phyloP scores from a whole-genome alignment of 2,113 vertebrate genomes.

The Neodon shergylaensis region DNA sequence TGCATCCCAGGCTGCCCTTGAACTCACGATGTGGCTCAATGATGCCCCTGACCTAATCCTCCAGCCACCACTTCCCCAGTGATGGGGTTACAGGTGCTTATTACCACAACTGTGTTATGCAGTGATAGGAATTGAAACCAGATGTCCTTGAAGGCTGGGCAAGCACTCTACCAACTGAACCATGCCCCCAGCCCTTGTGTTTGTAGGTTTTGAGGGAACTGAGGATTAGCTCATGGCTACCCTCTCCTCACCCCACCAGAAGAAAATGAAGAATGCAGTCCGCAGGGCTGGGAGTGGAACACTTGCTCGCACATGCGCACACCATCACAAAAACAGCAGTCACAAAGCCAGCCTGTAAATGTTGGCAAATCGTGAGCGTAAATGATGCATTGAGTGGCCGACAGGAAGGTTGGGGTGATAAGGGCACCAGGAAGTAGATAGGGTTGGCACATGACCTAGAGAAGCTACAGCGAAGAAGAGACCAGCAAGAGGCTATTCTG shows the following conservation, averaged over 20 bases:
- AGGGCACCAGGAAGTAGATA: not conserved
- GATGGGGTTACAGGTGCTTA: not conserved
- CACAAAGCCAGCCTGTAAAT: not conserved
- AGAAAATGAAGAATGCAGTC: not conserved
- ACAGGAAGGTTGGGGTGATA: not conserved
- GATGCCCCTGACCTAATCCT: not conserved
- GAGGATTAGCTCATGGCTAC: not conserved
- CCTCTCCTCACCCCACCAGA: not conserved
- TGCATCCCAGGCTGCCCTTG: not conserved
- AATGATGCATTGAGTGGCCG: not conserved
- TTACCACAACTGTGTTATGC: not conserved
- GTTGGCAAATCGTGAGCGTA: not conserved
- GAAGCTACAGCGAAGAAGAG: slow-evolving; percentile 21
- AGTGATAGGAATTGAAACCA: not conserved
- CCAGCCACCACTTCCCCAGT: not conserved
- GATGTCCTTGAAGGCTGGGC: not conserved
- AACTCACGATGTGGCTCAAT: not conserved
- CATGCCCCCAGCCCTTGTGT: not conserved
- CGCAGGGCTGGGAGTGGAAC: not conserved
- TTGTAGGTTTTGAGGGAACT: not conserved
- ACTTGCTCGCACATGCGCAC: not conserved
- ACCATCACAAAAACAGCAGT: not conserved
- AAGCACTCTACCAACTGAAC: not conserved
- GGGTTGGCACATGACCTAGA: not conserved
- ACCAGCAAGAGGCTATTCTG: not conserved